Evolutionary conservation across 2,888 invertebrate species (phyloP), one percentile per base, ranked within the genome.

Genomic region (Heliothis peltigera): DNA sequence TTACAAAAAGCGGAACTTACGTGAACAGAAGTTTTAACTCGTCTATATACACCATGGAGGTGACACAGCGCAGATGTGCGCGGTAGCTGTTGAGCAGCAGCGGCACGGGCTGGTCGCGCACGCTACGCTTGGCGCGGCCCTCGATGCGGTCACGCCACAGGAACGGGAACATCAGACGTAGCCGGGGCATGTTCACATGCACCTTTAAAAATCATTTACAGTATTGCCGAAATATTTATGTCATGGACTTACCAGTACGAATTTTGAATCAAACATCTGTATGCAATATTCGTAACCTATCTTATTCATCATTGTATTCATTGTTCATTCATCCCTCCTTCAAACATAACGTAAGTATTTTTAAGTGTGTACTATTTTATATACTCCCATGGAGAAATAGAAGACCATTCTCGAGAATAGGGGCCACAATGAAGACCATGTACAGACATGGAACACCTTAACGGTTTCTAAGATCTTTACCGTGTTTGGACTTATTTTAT

Each of bases 111-210:
- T 97, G 97, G 84, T 95, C 91, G 75, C 95, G 92, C 64, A 95
- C 95, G 75, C 96, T 91, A 79, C 97, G 95, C 91, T 97, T 96
- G 55, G 97, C 97, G 65, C 97, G 95, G 1, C 97, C 97, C 78
- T 95, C 87, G 76, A 97, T 91, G 66, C 96, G 95, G 85, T 97
- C 96, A 65, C 94, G 95, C 95, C 96, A 96, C 87, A 97, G 89
- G 91, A 97, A 97, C 80, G 97, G 97, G 89, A 98, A 98, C 87
- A 96, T 94, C 69, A 97, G 84, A 59, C 97, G 95, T 57, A 97
- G 93, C 64, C 88, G 84, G 3, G 97, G 96, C 96, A 97, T 96
- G 84, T 91, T 95, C 60, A 97, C 90, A 80, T 95, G 92, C 35
- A 91, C 92, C 88, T 95, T 15, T 0, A 32, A 35, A 43, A 5